Base-by-base conservation (phyloP, 2,113 vertebrate species). In the Nesogale talazaci region DNA sequence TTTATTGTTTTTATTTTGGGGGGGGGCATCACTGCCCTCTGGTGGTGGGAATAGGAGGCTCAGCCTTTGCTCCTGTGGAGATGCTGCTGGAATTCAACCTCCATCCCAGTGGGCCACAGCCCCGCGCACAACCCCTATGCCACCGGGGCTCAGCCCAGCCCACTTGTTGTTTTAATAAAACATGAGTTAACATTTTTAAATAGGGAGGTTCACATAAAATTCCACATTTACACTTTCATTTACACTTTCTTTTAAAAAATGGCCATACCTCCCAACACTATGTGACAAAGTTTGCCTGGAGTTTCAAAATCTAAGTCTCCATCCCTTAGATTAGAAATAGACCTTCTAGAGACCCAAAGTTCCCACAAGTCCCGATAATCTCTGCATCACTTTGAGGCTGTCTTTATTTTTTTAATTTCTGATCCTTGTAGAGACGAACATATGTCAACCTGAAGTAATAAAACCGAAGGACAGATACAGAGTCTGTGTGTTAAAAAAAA, bases 201-300 rank as follows among this genome's bases (percentile, higher is more conserved):
- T 22, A 0, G 20, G 38, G 65, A 72, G 69, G 63, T 75, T 74
- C 82, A 82, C 29, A 4, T 19, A 23, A 46, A 46, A 82, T 65
- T 65, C 84, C 65, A 38, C 70, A 80, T 83, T 36, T 81, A 80
- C n/a, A 74, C 56, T 52, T 89, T 46, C 72, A 89, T 40, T 59
- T 81, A 80, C n/a, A 74, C 56, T 52, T 89, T 46, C 72, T 87
- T 40, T 59, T 52, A 46, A 72, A 63, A 67, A 72, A 20, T 2
- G 81, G 67, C 59, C 38, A 34, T 4, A 15, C 9, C 6, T 31
- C 22, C 25, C 10, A 19, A 77, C 42, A 9, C 8, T 77, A 31
- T 46, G 9, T 1, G 11, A 22, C 3, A 20, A 23, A 31, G 20
- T 1, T 6, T 20, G 20, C 25, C 38, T 17, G 27, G 29, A 36